A percentile compares a stretch with the other conserved stretches of the same genome.
phyloP scores from a whole-genome alignment of 2,113 vertebrate species.

The Gopherus flavomarginatus region DNA sequence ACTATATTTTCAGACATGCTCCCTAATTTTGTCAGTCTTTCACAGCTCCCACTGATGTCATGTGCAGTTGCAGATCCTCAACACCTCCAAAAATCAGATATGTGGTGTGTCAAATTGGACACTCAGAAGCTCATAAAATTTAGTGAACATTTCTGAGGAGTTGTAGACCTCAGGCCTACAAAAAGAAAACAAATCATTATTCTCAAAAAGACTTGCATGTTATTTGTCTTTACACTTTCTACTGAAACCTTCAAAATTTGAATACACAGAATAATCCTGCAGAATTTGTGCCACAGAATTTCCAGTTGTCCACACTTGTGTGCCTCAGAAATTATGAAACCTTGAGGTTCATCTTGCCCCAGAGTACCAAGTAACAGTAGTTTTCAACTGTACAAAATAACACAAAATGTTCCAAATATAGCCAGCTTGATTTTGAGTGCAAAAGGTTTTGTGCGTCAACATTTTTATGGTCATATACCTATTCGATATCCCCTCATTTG shows the following conservation, averaged over 20 bases:
- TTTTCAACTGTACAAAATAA: background rate
- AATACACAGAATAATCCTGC: background rate
- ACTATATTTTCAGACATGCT: background rate
- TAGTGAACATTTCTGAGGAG: background rate
- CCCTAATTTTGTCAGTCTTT: background rate
- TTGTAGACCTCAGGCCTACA: background rate
- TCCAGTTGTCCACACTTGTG: background rate
- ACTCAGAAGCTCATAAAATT: background rate
- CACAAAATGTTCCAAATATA: background rate
- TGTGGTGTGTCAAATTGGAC: background rate
- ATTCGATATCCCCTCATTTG: background rate
- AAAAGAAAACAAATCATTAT: background rate
- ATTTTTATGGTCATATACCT: background rate
- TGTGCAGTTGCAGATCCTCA: background rate
- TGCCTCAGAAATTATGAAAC: background rate
- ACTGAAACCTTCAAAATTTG: background rate
- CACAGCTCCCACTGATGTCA: background rate
- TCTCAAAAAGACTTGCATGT: background rate
- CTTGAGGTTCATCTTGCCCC: background rate
- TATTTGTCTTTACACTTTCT: background rate
- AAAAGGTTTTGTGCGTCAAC: background rate
- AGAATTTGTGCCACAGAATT: background rate
- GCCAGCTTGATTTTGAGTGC: background rate
- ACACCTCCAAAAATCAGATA: background rate
- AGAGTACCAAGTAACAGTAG: background rate